These are phyloP conservation scores for Caenorhabditis latens DNA, from an alignment of 1,140 invertebrate species.

Conservation along the genomic window DNA sequence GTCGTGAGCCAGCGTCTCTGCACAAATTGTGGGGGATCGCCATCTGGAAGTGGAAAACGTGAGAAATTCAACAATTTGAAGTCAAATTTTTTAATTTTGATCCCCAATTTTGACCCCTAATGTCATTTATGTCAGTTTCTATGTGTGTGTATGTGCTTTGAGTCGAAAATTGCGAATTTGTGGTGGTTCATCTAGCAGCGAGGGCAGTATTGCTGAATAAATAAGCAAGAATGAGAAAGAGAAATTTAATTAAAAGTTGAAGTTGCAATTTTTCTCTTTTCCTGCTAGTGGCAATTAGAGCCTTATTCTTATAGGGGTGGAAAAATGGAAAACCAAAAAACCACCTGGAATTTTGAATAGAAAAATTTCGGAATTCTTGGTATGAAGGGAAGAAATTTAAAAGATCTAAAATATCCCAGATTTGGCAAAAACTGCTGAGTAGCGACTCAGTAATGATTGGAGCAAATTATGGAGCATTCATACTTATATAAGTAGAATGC, in stretches of 20 bases:
- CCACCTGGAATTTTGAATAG: too few relatives aligned
- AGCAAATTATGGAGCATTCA: too few relatives aligned
- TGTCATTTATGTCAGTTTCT: background rate
- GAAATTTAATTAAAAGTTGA: constrained; percentile 48
- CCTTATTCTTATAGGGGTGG: background rate
- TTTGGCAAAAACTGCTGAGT: too few relatives aligned
- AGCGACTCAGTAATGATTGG: too few relatives aligned
- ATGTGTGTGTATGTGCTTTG: constrained; percentile 3
- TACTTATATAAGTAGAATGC: too few relatives aligned
- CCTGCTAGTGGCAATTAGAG: background rate
- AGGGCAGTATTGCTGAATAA: constrained; percentile 3
- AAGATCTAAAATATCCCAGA: too few relatives aligned
- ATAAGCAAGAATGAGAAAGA: background rate
- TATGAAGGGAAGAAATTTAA: too few relatives aligned
- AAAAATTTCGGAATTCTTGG: too few relatives aligned
- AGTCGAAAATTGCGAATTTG: background rate
- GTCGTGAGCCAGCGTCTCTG: constrained; percentile 66
- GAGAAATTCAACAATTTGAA: background rate
- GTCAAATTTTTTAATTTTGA: background rate
- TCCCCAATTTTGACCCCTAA: background rate
- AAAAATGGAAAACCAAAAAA: too few relatives aligned
- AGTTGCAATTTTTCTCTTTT: background rate
- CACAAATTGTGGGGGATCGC: constrained; percentile 66
- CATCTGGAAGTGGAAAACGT: constrained; percentile 56
- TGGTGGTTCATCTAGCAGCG: too few relatives aligned